Base-by-base conservation (phyloP, 2,113 vertebrate species). In the Podarcis muralis region DNA sequence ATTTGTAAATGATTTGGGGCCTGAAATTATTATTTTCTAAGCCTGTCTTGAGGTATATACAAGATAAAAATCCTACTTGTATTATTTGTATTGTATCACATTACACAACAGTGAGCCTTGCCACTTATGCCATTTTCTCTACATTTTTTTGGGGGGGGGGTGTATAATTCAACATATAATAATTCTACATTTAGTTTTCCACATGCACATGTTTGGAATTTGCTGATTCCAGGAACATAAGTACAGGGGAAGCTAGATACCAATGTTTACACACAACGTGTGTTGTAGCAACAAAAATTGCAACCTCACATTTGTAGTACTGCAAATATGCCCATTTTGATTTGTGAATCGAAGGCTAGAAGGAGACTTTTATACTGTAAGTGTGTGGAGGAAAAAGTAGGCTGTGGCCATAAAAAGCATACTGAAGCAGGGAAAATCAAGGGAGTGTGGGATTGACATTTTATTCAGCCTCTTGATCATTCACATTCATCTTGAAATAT, bases 401-500 rank as follows among this genome's bases (percentile, higher is more conserved):
- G 27, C 65, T 90, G 25, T 74, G 66, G 85, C 78, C 6, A 74
- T 89, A 18, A 40, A 87, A 12, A 57, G 83, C 22, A 85, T 25
- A 71, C 1, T 68, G 72, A 79, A 59, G 30, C 0, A 2, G 7
- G 5, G 86, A 79, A 89, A 22, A 32, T 86, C 84, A 65, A 91
- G n/a, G 37, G 5, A 71, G 6, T 84, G 2, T 32, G 66, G 37
- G 23, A 77, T 74, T 12, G 59, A 62, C 1, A 78, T 93, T 94
- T 94, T 87, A 88, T 57, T 85, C n/a, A 90, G 48, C 66, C 88
- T 91, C 75, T 88, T 85, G 32, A 57, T 84, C 93, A 87, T 91
- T 92, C 13, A 80, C 35, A 88, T 91, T 27, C 62, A 92, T 87
- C 85, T 92, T 91, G 88, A 92, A 93, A 92, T 3, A 87, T 81